A percentile compares a stretch with the other conserved stretches of the same genome.
Conservation (phyloP, 2,888 invertebrate genomes). For the Polydrusus tereticollis region DNA sequence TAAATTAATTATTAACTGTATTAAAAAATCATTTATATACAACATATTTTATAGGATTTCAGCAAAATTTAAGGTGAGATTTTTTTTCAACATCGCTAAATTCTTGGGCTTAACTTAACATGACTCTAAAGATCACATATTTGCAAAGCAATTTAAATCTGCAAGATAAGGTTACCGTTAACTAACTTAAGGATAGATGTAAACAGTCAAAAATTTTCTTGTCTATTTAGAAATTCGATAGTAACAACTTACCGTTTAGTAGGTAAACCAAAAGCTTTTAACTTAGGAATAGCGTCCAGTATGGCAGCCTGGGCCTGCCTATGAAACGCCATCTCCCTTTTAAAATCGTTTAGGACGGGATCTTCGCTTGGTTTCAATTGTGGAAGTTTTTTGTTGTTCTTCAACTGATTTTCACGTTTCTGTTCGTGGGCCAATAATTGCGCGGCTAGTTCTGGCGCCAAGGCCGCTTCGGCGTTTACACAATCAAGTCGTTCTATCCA, state of each 20-base stretch:
- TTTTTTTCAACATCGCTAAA: too few species aligned
- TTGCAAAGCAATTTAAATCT: too few species aligned
- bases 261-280: slow-evolving; percentile 81
- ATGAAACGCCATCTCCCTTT: slow-evolving; percentile 89
- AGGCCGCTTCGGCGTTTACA: slow-evolving; percentile 80
- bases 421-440: slow-evolving; percentile 83
- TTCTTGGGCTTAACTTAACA: too few species aligned
- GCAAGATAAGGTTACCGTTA: too few species aligned
- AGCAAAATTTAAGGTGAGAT: too few species aligned
- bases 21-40: too few species aligned
- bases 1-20: too few species aligned
- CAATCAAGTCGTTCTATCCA: slow-evolving; percentile 92
- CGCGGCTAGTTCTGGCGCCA: slow-evolving; percentile 87
- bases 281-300: slow-evolving; percentile 79
- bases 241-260: slow-evolving; percentile 71
- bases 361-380: slow-evolving; percentile 77
- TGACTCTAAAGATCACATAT: too few species aligned
- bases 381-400: slow-evolving; percentile 79
- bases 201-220: too few species aligned
- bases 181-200: too few species aligned
- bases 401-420: slow-evolving; percentile 74
- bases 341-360: slow-evolving; percentile 91
- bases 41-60: too few species aligned
- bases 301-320: slow-evolving; percentile 91
- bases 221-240: too few species aligned